A percentile compares a stretch with the other conserved stretches of the same genome.
These are phyloP conservation scores for Rhea pennata DNA, from an alignment of 2,113 vertebrate genomes.

Conservation along the genomic window DNA sequence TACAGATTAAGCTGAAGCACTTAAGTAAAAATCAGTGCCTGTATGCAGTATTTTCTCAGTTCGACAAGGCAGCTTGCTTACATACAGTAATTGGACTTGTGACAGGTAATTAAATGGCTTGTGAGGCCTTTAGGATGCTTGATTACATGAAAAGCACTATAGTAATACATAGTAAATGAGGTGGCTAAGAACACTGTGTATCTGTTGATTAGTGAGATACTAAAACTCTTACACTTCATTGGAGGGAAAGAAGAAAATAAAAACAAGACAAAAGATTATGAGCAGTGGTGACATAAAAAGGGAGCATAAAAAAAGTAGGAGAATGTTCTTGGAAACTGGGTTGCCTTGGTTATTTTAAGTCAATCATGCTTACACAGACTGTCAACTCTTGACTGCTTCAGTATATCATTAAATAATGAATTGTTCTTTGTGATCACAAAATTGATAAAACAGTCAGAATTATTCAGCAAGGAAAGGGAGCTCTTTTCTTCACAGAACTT, in stretches of 20 bases:
- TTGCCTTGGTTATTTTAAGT: conserved; percentile 62
- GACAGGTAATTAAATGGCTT: conserved; percentile 68
- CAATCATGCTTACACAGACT: conserved; percentile 17
- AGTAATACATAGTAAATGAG: conserved; percentile 44
- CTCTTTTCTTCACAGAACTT: neutral
- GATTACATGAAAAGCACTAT: conserved; percentile 35
- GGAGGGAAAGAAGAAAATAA: conserved; percentile 19
- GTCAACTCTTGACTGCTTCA: conserved; percentile 42
- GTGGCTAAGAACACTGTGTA: conserved; percentile 13
- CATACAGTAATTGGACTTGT: conserved; percentile 44
- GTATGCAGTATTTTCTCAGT: neutral
- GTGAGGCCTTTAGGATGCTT: conserved; percentile 53
- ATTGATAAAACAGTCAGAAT: conserved; percentile 19
- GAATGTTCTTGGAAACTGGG: conserved; percentile 23
- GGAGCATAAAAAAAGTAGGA: conserved; percentile 6
- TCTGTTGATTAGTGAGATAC: conserved; percentile 21
- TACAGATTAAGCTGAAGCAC: neutral
- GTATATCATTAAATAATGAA: conserved; percentile 55
- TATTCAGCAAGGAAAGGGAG: conserved; percentile 1
- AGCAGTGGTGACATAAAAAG: conserved; percentile 36
- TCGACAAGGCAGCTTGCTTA: conserved; percentile 25
- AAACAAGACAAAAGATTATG: conserved; percentile 37
- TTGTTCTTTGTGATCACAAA: conserved; percentile 20
- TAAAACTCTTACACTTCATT: conserved; percentile 27
- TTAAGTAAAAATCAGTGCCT: neutral